Base-by-base conservation (phyloP, 2,113 vertebrate genomes). In the Myodes glareolus region DNA sequence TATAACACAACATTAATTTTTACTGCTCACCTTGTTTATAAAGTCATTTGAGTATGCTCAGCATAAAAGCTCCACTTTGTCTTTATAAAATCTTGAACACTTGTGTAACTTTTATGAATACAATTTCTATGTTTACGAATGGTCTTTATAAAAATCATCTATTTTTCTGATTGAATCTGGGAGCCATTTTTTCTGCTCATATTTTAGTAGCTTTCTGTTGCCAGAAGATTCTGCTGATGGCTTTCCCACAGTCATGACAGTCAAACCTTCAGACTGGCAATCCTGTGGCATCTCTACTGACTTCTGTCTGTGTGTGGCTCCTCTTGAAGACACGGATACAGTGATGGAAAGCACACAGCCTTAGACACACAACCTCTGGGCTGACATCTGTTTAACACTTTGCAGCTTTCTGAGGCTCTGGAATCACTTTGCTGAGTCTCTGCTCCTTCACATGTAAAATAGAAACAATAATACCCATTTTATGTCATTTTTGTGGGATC, bases 111-210 rank as follows among this genome's bases (percentile, higher is more conserved):
- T 97, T 94, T 47, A 65, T 45, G 42, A 87, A 19, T 17, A 85
- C 3, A 42, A 77, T 55, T 95, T 65, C 73, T 70, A 55, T 89
- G 61, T 77, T 86, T 52, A 80, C 47, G 94, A 95, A 89, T n/a
- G 47, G 78, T 91, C 42, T 36, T 92, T 78, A 75, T 50, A 72
- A 91, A 95, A 92, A 91, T 92, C 63, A 81, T 8, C 92, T 88
- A 72, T n/a, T 86, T 90, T 96, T 92, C 65, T 65, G 84, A 86
- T 42, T 89, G 89, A 96, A 90, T 63, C 39, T 89, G 75, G 93
- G 89, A 88, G 31, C 52, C 42, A 63, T 68, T 73, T 96, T 96
- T 96, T 70, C 70, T 88, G 29, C 70, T 68, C n/a, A 78, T 90
- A 78, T 14, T 36, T 95, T 11, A 7, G 9, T 17, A 96, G 75